Conservation (phyloP, 1,140 invertebrate genomes). For the Drosophila sproati region DNA sequence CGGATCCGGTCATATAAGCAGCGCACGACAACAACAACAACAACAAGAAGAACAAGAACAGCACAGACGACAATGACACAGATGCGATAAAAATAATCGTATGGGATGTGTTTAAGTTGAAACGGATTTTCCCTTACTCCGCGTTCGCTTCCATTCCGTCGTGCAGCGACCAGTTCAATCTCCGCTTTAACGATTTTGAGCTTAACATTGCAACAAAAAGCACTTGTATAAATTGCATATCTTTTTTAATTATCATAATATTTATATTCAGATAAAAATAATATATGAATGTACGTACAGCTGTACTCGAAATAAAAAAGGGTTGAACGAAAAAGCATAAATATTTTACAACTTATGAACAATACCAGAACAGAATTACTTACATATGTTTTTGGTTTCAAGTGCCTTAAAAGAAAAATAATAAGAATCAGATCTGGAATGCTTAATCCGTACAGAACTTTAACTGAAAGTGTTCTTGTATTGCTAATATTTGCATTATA, state of each 20-base stretch:
- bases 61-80: constrained; percentile 30
- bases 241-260: constrained; percentile 11
- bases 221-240: not conserved
- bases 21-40: constrained; percentile 3
- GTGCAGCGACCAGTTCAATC: not conserved
- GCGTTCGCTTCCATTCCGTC: constrained; percentile 1
- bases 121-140: constrained; percentile 56
- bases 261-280: not conserved
- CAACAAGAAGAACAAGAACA: not conserved
- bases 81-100: constrained; percentile 62
- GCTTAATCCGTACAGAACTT: too few relatives aligned
- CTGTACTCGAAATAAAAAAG: too few relatives aligned
- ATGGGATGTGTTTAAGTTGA: constrained; percentile 72
- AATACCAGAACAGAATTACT: too few relatives aligned
- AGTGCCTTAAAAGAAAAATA: too few relatives aligned
- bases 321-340: too few relatives aligned
- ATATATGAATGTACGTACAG: not conserved
- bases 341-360: too few relatives aligned
- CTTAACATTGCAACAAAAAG: not conserved
- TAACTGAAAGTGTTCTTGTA: too few relatives aligned
- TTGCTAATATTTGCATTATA: too few relatives aligned
- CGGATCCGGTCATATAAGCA: constrained; percentile 8
- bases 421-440: too few relatives aligned
- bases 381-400: too few relatives aligned
- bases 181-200: not conserved